Evolutionary conservation across 2,113 vertebrate genomes (phyloP).

Genomic region (Aphyosemion australe): DNA sequence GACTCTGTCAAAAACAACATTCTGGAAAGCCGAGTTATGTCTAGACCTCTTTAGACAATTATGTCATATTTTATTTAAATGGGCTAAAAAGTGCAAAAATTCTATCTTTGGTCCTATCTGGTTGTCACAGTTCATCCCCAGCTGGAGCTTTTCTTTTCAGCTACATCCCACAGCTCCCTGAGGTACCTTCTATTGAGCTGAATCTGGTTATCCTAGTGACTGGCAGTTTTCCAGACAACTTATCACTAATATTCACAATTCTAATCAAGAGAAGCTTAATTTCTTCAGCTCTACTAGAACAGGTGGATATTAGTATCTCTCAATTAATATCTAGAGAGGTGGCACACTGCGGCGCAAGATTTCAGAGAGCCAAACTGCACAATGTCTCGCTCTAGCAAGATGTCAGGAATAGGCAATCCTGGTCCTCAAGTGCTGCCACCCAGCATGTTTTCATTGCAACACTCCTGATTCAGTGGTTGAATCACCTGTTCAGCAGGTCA

Average conservation of each 20-base stretch:
- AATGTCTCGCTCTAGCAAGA: too few species aligned
- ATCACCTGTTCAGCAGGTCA: too few species aligned
- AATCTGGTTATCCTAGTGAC: background rate
- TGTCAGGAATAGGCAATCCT: too few species aligned
- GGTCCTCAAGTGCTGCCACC: too few species aligned
- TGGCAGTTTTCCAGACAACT: conserved; percentile 23
- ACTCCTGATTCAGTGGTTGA: too few species aligned
- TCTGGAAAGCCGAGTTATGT: background rate
- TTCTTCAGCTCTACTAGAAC: background rate
- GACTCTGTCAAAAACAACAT: background rate
- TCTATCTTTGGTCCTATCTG: conserved; percentile 3
- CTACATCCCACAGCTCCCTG: background rate
- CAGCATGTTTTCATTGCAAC: too few species aligned
- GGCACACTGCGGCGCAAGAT: too few species aligned
- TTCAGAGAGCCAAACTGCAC: too few species aligned
- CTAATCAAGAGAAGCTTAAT: conserved; percentile 4
- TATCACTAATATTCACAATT: conserved; percentile 7
- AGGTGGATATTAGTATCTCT: background rate
- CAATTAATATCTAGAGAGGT: background rate
- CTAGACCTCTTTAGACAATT: background rate
- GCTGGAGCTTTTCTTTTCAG: conserved; percentile 18
- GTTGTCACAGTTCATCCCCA: background rate
- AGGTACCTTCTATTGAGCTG: conserved; percentile 28
- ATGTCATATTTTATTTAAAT: background rate
- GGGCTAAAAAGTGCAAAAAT: conserved; percentile 14